Evolutionary conservation across 2,797 vertebrate species (phyloP), one percentile per base, ranked within the genome.

Genomic region (Lepus townsendii): DNA sequence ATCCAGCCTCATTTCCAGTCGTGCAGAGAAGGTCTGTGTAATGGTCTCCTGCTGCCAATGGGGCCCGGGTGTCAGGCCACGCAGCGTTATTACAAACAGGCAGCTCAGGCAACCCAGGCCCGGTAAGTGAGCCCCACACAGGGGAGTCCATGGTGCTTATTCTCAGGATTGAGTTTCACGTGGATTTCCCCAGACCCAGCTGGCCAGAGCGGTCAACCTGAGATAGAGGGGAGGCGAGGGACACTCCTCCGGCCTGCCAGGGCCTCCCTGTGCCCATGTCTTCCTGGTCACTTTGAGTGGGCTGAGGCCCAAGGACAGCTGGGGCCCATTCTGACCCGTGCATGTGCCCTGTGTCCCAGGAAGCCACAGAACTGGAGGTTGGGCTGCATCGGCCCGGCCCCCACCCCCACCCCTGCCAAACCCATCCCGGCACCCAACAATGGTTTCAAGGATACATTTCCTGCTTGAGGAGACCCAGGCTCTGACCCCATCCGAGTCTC

Each of bases 401-500:
- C 2, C 60, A 42, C 60, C 4, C 3, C n/a, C 2, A 19, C 52
- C 5, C 1, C 17, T 38, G 9, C 77, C 7, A 0, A 19, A 27
- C 24, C 3, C 12, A 4, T 90, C 14, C 52, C 68, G 65, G 72
- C 95, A 89, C 80, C 82, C 13, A 4, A 84, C 82, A 12, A 57
- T 50, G 7, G 20, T 35, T 68, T 32, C 38, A 87, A 76, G 91
- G 88, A 88, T 78, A 47, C n/a, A 14, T 72, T 69, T 73, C 32
- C 38, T 38, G 11, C 62, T 54, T 30, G 66, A 95, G 90, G 69
- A 97, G 96, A 54, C 38, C 38, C 90, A 96, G 92, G 11, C 88
- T 96, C 85, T 10, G 35, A 89, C 93, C 65, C 71, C 90, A 87
- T 95, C 89, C 88, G 80, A 96, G 88, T 83, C 17, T 75, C 85